Percentiles rank a stretch among this genome's conserved stretches.
phyloP scores from a whole-genome alignment of 2,797 vertebrate genomes.

The Cynopterus sphinx region DNA sequence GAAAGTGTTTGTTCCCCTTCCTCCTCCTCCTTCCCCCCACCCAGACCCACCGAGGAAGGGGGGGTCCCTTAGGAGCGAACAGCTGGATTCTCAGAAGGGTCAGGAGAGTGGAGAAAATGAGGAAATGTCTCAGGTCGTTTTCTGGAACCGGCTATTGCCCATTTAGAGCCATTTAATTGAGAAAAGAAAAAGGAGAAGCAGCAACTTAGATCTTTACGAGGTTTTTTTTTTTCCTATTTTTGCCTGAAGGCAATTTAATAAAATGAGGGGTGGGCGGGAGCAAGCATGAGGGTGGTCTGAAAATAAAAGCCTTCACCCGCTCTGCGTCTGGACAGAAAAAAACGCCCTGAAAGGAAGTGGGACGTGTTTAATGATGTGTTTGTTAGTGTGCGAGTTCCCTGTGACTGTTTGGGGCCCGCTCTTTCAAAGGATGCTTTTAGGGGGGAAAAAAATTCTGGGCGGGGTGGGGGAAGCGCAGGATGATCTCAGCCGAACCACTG shows the following conservation, averaged over 20 bases:
- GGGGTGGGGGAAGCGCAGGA: not conserved
- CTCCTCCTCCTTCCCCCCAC: no score
- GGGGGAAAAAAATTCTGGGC: not conserved
- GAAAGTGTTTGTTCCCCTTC: accelerated
- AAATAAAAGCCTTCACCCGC: not conserved
- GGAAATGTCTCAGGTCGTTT: accelerated
- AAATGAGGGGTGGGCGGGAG: not conserved
- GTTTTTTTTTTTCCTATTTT: not conserved
- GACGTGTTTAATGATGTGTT: constrained; percentile 66
- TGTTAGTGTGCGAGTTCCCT: constrained; percentile 17
- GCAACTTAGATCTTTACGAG: not conserved
- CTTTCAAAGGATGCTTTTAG: constrained; percentile 27
- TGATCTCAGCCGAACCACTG: not conserved
- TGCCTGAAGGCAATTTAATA: constrained; percentile 20
- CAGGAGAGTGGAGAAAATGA: not conserved
- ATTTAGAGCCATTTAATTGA: not conserved
- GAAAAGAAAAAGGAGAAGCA: not conserved
- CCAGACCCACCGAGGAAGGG: no score
- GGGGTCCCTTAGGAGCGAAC: not conserved
- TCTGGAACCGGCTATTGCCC: not conserved
- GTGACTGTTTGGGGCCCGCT: not conserved
- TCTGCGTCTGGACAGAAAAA: constrained; percentile 32
- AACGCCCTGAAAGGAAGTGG: constrained; percentile 60
- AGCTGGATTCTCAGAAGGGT: not conserved
- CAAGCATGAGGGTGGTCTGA: constrained; percentile 45